Percentiles rank a stretch among this genome's conserved stretches.
Conservation (phyloP, 2,888 invertebrate species). For the Pyrrhia umbra region DNA sequence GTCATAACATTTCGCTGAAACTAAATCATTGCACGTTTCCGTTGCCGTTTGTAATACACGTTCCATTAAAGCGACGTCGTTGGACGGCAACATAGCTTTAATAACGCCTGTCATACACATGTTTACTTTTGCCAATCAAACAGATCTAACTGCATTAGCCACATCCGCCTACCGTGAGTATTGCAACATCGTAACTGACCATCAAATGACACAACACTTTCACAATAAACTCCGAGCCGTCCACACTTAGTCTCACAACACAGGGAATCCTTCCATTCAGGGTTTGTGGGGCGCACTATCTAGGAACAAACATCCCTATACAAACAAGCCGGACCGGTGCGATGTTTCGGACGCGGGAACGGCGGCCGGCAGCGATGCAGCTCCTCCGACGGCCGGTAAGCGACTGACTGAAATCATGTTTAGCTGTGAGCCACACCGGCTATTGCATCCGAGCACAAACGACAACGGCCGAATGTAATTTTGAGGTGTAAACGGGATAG, state of each 20-base stretch:
- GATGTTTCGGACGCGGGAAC: constrained; percentile 83
- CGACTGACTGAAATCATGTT: constrained; percentile 88
- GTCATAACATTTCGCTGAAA: constrained; percentile 76
- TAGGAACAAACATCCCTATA: constrained; percentile 86
- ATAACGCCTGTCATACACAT: constrained; percentile 80
- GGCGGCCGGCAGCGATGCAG: constrained; percentile 76
- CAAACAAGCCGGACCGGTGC: constrained; percentile 79
- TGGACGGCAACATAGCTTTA: constrained; percentile 75
- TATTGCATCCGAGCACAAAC: constrained; percentile 88
- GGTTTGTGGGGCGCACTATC: constrained; percentile 84
- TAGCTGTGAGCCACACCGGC: constrained; percentile 89
- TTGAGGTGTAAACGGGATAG: constrained; percentile 83
- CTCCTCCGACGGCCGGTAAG: constrained; percentile 82
- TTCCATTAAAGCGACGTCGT: constrained; percentile 82
- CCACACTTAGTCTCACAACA: constrained; percentile 76
- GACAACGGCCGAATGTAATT: constrained; percentile 88
- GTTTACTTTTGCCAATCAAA: constrained; percentile 86
- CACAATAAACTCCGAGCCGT: constrained; percentile 68
- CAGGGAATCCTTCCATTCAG: constrained; percentile 77
- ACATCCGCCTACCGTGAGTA: constrained; percentile 71
- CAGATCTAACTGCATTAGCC: constrained; percentile 82
- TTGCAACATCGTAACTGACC: constrained; percentile 78
- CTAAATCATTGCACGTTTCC: constrained; percentile 83
- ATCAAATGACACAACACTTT: constrained; percentile 77
- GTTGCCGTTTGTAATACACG: constrained; percentile 74